A percentile compares a stretch with the other conserved stretches of the same genome.
phyloP scores from a whole-genome alignment of 2,797 vertebrate genomes.

The Meriones psammophilus region DNA sequence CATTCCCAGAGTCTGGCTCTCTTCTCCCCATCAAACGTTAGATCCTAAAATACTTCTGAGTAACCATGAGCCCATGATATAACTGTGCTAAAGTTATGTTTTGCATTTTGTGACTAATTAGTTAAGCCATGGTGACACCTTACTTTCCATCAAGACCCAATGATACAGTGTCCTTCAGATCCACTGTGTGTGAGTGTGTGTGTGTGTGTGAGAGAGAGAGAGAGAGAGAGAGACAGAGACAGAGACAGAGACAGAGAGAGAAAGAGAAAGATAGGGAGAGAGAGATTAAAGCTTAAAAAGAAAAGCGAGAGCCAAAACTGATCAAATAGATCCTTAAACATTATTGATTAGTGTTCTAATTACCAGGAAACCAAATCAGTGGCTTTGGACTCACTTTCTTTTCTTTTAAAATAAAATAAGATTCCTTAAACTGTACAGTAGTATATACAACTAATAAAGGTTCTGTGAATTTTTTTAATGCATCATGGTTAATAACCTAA shows the following conservation, averaged over 20 bases:
- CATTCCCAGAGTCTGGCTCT: neutral
- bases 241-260: neutral
- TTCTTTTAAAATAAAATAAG: slow-evolving; percentile 1
- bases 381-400: slow-evolving; percentile 12
- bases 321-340: slow-evolving; percentile 15
- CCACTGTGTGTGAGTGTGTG: neutral
- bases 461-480: neutral
- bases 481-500: neutral
- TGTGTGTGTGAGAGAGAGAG: neutral
- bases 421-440: neutral
- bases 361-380: slow-evolving; percentile 43
- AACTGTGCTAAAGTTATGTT: neutral
- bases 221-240: neutral
- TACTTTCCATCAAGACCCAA: neutral
- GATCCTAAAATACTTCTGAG: neutral
- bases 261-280: no score
- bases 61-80: no score
- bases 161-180: neutral
- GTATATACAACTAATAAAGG: neutral
- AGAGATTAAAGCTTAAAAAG: neutral
- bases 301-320: neutral
- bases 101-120: neutral
- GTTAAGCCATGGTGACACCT: neutral
- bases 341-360: slow-evolving; percentile 33
- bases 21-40: neutral